Conservation (phyloP, 2,797 vertebrate genomes). For the Iguana delicatissima region DNA sequence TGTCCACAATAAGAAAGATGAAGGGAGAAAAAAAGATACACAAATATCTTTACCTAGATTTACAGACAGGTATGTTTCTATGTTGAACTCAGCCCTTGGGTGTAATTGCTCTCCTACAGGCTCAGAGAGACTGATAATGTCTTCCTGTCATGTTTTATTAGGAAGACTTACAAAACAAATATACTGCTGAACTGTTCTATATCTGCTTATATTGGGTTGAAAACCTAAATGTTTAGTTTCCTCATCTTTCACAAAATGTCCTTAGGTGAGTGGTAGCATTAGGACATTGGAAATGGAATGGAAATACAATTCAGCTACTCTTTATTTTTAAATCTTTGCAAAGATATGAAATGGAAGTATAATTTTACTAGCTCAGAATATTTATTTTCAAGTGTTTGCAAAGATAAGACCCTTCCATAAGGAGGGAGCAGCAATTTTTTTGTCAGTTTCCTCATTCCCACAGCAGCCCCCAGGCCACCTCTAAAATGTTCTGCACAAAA, state of each 20-base stretch:
- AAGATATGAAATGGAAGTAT: not conserved
- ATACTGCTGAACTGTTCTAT: not conserved
- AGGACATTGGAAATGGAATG: not conserved
- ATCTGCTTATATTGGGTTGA: not conserved
- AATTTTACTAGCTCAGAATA: slow-evolving; percentile 38
- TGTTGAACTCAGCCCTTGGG: slow-evolving; percentile 32
- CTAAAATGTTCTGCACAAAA: not conserved
- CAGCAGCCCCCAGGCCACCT: not conserved
- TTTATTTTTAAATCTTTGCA: slow-evolving; percentile 3
- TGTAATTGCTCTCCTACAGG: slow-evolving; percentile 31
- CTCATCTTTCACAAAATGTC: slow-evolving; percentile 16
- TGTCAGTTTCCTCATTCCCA: not conserved
- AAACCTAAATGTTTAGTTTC: slow-evolving; percentile 39
- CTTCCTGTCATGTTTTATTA: slow-evolving; percentile 38
- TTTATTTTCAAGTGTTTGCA: slow-evolving; percentile 10
- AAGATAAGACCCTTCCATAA: not conserved
- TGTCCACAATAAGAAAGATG: not conserved
- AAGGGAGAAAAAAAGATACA: slow-evolving; percentile 15
- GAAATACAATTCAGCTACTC: slow-evolving; percentile 31
- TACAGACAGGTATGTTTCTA: slow-evolving; percentile 24
- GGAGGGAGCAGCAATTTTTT: not conserved
- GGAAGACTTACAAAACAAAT: slow-evolving; percentile 44
- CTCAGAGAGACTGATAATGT: slow-evolving; percentile 5
- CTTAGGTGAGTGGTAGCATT: slow-evolving; percentile 21
- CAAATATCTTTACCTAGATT: slow-evolving; percentile 4